A percentile compares a stretch with the other conserved stretches of the same genome.
Conservation (phyloP, 1,140 invertebrate genomes). For the Brachionus angularis region DNA sequence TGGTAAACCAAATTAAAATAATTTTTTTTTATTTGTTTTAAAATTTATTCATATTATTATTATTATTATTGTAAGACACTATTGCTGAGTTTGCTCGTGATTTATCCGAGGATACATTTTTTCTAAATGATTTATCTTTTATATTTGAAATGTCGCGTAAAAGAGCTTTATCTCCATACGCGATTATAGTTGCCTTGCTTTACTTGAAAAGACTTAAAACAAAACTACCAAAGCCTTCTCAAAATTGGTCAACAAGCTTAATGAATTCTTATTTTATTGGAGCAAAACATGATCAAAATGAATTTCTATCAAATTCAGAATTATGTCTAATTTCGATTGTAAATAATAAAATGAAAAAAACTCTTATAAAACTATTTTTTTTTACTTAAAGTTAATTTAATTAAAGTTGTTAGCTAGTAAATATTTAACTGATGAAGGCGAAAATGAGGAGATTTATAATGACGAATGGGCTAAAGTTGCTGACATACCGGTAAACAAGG, state of each 20-base stretch:
- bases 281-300: neutral
- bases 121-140: conserved; percentile 41
- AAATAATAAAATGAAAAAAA: neutral
- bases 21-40: neutral
- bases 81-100: conserved; percentile 21
- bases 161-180: conserved; percentile 34
- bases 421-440: conserved; percentile 34
- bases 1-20: too few relatives aligned
- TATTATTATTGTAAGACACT: conserved; percentile 11
- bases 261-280: conserved; percentile 25
- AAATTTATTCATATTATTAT: neutral
- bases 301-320: conserved; percentile 3
- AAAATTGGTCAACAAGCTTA: conserved; percentile 16
- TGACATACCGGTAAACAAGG: conserved; percentile 3
- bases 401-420: conserved; percentile 32
- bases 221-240: neutral
- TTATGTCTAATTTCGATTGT: conserved; percentile 25
- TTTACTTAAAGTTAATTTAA: neutral
- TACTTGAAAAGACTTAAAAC: conserved; percentile 18
- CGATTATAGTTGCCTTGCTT: conserved; percentile 17
- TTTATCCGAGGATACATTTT: conserved; percentile 27
- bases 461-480: conserved; percentile 22
- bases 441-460: conserved; percentile 42
- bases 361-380: neutral
- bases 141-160: conserved; percentile 41